Percentiles rank a stretch among this genome's conserved stretches.
These are phyloP conservation scores for Ditylenchus weischeri DNA, from an alignment of 2,888 invertebrate species.

Conservation along the genomic window DNA sequence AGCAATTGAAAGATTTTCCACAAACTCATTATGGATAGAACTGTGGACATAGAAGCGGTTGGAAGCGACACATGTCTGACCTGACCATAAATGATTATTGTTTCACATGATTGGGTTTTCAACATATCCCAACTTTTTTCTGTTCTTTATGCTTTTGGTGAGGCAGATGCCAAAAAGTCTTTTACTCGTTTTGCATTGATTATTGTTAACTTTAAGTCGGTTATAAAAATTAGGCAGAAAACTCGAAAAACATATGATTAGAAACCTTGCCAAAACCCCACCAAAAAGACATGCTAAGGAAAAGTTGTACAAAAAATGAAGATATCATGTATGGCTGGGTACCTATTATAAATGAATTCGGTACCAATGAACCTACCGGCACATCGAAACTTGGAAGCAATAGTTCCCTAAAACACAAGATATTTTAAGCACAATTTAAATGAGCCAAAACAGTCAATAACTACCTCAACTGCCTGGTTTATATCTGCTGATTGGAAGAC, in stretches of 20 bases:
- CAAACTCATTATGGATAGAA: constrained; percentile 75
- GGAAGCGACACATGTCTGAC: constrained; percentile 81
- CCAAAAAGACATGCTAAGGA: too few relatives aligned
- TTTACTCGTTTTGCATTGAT: background rate
- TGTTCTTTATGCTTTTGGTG: background rate
- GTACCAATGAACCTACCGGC: too few relatives aligned
- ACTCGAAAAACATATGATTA: too few relatives aligned
- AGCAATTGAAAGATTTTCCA: constrained; percentile 68
- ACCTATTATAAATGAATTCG: too few relatives aligned
- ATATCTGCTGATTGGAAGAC: constrained; percentile 88
- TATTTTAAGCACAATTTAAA: background rate
- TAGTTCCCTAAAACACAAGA: constrained; percentile 67
- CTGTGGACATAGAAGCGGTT: constrained; percentile 81
- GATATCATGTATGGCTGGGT: too few relatives aligned
- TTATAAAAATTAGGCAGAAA: too few relatives aligned
- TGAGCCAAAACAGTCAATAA: background rate
- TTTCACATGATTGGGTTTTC: background rate
- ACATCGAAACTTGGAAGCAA: constrained; percentile 82
- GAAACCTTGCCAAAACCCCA: too few relatives aligned
- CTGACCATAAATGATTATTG: background rate
- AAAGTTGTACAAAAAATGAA: too few relatives aligned
- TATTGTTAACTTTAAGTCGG: too few relatives aligned
- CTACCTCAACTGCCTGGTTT: constrained; percentile 71
- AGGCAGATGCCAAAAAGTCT: background rate
- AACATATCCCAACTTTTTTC: background rate